Conservation (phyloP, 2,797 vertebrate genomes). For the Tragelaphus oryx region DNA sequence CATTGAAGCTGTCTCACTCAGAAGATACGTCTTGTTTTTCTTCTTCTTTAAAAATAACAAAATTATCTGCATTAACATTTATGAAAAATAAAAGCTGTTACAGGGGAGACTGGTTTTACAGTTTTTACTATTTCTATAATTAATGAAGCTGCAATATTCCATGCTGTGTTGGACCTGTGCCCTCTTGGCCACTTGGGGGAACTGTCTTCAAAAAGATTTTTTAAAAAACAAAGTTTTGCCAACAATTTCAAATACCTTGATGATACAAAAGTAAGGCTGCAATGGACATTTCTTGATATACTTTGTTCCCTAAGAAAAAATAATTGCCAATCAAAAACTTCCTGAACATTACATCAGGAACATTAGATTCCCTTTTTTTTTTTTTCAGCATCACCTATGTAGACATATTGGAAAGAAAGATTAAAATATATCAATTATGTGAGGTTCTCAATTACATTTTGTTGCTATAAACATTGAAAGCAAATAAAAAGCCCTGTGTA, state of each 20-base stretch:
- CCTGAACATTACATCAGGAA: neutral
- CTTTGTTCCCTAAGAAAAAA: neutral
- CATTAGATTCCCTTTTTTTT: slow-evolving; percentile 20
- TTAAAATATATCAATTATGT: neutral
- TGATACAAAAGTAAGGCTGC: neutral
- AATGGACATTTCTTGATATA: neutral
- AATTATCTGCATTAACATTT: neutral
- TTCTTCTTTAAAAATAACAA: neutral
- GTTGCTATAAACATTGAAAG: slow-evolving; percentile 25
- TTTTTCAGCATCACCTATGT: neutral
- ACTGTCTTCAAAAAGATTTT: neutral
- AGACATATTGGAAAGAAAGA: neutral
- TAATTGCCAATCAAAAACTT: neutral
- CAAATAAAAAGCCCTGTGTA: slow-evolving; percentile 23
- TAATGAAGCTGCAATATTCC: neutral
- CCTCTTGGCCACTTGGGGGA: neutral
- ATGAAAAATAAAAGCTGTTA: neutral
- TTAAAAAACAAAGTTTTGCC: neutral
- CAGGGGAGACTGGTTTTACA: neutral
- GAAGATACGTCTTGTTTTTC: neutral
- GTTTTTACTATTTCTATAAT: neutral
- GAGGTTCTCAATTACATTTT: slow-evolving; percentile 42
- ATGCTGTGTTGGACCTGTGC: neutral
- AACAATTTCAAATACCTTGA: neutral
- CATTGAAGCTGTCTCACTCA: neutral